These are phyloP conservation scores for Aegithalos caudatus DNA, from an alignment of 2,113 vertebrate species.

Conservation along the genomic window DNA sequence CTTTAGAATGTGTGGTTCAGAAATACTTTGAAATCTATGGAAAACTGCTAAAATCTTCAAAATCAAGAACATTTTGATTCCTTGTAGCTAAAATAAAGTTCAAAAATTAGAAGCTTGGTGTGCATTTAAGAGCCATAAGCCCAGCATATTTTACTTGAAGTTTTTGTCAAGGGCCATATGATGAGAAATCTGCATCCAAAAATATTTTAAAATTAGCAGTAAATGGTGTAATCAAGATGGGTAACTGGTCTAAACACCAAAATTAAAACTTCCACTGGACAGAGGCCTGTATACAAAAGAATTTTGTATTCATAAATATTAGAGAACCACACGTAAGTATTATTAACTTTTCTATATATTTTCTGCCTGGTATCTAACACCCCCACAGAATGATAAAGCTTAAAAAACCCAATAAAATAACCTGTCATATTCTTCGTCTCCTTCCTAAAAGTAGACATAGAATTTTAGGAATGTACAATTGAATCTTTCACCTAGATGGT, in stretches of 20 bases:
- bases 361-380: background rate
- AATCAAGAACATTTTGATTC: background rate
- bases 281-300: background rate
- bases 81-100: background rate
- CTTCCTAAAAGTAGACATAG: background rate
- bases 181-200: background rate
- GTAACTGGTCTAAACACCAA: background rate
- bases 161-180: background rate
- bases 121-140: background rate
- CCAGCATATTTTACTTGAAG: background rate
- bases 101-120: background rate
- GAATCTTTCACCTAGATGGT: background rate
- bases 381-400: background rate
- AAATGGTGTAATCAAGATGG: background rate
- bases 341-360: constrained; percentile 10
- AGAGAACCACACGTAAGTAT: background rate
- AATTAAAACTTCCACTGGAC: background rate
- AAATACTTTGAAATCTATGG: background rate
- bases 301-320: background rate
- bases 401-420: background rate
- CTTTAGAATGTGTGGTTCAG: background rate
- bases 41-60: background rate
- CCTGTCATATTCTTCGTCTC: background rate
- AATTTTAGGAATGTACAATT: constrained; percentile 1
- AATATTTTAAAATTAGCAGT: background rate